Conservation (phyloP, 92 coral and sea anemone genomes). For the Micromussa lordhowensis region DNA sequence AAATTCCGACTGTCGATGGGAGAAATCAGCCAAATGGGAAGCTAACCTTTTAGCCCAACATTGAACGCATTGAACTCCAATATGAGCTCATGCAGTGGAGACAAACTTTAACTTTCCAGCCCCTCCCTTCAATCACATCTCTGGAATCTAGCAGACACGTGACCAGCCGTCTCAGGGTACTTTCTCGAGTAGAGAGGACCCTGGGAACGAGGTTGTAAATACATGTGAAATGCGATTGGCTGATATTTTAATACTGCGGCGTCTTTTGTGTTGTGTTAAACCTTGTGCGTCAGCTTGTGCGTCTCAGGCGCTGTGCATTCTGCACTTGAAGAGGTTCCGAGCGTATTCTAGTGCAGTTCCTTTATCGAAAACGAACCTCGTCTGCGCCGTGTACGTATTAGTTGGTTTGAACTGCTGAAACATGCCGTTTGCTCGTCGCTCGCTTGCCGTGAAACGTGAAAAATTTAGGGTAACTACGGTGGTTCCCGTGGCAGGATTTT, state of each 20-base stretch:
- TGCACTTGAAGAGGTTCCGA: background rate
- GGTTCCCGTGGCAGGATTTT: background rate
- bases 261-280: background rate
- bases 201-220: no score
- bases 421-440: background rate
- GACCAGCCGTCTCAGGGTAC: no score
- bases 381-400: background rate
- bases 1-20: no score
- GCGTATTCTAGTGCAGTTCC: background rate
- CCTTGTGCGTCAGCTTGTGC: background rate
- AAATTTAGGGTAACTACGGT: background rate
- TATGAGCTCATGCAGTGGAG: no score
- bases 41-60: no score
- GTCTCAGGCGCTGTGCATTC: background rate
- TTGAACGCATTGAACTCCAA: no score
- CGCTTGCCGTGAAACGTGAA: background rate
- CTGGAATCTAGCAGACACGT: no score
- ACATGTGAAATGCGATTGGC: background rate
- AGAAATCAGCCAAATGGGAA: no score
- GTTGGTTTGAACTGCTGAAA: background rate
- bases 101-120: no score
- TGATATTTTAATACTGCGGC: background rate
- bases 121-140: no score
- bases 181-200: no score
- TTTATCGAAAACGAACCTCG: background rate